These are phyloP conservation scores for Drosophila austrosaltans DNA, from an alignment of 2,888 invertebrate species.

Conservation along the genomic window DNA sequence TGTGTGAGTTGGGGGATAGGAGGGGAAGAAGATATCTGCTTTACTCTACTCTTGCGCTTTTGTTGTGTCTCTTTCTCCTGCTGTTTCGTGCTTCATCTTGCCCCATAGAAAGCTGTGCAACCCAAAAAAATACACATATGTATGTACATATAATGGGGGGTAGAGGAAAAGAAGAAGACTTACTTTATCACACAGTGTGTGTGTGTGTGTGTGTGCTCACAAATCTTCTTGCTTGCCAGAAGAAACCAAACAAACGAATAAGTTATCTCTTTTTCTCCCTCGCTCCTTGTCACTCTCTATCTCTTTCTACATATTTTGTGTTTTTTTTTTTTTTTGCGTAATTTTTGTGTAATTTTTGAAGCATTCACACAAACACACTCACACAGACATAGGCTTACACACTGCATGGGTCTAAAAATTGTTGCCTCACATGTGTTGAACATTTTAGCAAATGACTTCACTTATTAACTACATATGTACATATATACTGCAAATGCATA, in stretches of 20 bases:
- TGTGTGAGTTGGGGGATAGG: not conserved
- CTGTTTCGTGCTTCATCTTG: slow-evolving; percentile 1
- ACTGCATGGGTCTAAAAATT: slow-evolving; percentile 30
- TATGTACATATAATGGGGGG: not conserved
- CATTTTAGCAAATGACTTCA: slow-evolving; percentile 81
- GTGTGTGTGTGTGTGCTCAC: slow-evolving; percentile 12
- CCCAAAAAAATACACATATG: slow-evolving; percentile 30
- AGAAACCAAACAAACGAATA: slow-evolving; percentile 5
- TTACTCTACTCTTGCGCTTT: not conserved
- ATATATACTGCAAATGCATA: slow-evolving; percentile 13
- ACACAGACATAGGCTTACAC: not conserved
- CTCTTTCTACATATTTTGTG: not conserved
- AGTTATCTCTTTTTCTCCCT: not conserved
- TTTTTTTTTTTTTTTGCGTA: not conserved
- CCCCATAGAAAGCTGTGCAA: slow-evolving; percentile 55
- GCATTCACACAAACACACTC: not conserved
- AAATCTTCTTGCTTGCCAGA: slow-evolving; percentile 5
- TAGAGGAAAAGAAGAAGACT: not conserved
- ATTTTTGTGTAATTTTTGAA: slow-evolving; percentile 10
- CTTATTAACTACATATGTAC: slow-evolving; percentile 52
- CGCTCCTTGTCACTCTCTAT: not conserved
- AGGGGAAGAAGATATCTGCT: not conserved
- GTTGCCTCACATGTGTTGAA: slow-evolving; percentile 60
- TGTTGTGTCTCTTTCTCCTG: not conserved
- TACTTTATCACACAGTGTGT: not conserved